A percentile compares a stretch with the other conserved stretches of the same genome.
Evolutionary conservation across 1,140 invertebrate species (phyloP).

Genomic region (Spodoptera frugiperda): DNA sequence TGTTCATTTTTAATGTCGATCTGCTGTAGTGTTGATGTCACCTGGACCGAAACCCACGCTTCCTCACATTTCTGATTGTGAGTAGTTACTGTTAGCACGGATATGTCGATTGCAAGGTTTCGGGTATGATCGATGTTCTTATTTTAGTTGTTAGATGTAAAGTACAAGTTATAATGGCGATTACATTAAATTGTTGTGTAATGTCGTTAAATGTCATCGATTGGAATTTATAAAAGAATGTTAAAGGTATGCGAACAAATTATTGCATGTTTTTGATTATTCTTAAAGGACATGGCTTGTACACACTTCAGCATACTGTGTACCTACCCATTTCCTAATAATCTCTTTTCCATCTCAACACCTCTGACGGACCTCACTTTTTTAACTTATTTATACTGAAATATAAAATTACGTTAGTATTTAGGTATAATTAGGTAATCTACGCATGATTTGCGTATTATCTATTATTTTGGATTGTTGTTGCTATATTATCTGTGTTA

Average conservation of each 20-base stretch:
- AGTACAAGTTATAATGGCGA: constrained; percentile 40
- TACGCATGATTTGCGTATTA: constrained; percentile 29
- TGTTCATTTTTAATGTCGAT: constrained; percentile 14
- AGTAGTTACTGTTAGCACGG: background rate
- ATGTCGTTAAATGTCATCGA: constrained; percentile 32
- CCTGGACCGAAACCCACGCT: constrained; percentile 1
- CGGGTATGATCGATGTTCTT: constrained; percentile 38
- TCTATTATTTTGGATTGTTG: constrained; percentile 30
- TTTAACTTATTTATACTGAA: constrained; percentile 50
- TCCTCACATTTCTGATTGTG: constrained; percentile 18
- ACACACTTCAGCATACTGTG: constrained; percentile 31
- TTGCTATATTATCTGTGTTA: constrained; percentile 15
- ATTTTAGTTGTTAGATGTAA: constrained; percentile 38
- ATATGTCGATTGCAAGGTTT: constrained; percentile 8
- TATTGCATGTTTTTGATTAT: constrained; percentile 34
- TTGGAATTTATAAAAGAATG: constrained; percentile 33
- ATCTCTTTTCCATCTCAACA: constrained; percentile 45
- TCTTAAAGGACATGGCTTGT: constrained; percentile 18
- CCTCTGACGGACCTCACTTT: constrained; percentile 57
- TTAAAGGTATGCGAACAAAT: constrained; percentile 34
- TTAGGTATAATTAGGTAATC: constrained; percentile 31
- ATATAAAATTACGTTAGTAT: constrained; percentile 39
- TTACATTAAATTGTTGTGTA: constrained; percentile 35
- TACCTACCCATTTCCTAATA: constrained; percentile 33
- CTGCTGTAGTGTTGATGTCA: constrained; percentile 6